Evolutionary conservation across 2,888 invertebrate species (phyloP).

Genomic region (Syrphus vitripennis): DNA sequence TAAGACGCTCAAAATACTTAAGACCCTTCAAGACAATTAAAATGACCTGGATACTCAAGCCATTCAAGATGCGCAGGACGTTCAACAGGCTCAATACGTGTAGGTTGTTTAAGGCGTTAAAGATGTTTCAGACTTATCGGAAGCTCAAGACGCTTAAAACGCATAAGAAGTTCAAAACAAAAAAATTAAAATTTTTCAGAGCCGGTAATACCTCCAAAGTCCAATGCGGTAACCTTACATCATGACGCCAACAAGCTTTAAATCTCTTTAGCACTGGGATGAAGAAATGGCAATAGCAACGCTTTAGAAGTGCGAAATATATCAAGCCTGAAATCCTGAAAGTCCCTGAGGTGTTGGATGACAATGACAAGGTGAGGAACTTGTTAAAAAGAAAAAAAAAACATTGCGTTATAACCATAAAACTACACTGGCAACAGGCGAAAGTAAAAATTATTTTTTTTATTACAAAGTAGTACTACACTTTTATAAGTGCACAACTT

Average conservation of each 20-base stretch:
- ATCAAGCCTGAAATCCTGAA: background rate
- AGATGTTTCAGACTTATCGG: too few species aligned
- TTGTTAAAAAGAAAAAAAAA: constrained; percentile 37
- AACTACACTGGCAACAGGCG: background rate
- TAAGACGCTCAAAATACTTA: too few species aligned
- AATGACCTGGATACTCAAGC: too few species aligned
- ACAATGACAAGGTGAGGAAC: constrained; percentile 57
- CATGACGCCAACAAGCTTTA: background rate
- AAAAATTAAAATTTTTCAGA: too few species aligned
- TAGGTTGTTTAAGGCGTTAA: too few species aligned
- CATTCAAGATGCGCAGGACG: too few species aligned
- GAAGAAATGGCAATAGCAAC: constrained; percentile 35
- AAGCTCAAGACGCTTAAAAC: too few species aligned
- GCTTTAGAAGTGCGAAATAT: background rate
- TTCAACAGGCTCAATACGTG: too few species aligned
- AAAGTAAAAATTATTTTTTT: constrained; percentile 37
- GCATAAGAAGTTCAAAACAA: too few species aligned
- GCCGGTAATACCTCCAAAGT: too few species aligned
- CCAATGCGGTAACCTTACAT: background rate
- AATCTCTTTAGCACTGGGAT: constrained; percentile 23
- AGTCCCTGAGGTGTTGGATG: constrained; percentile 44
- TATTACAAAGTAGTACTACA: background rate
- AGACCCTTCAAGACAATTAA: too few species aligned
- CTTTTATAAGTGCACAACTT: background rate
- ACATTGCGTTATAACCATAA: background rate